phyloP scores from a whole-genome alignment of 1,140 invertebrate species.

The Pogonomyrmex barbatus region DNA sequence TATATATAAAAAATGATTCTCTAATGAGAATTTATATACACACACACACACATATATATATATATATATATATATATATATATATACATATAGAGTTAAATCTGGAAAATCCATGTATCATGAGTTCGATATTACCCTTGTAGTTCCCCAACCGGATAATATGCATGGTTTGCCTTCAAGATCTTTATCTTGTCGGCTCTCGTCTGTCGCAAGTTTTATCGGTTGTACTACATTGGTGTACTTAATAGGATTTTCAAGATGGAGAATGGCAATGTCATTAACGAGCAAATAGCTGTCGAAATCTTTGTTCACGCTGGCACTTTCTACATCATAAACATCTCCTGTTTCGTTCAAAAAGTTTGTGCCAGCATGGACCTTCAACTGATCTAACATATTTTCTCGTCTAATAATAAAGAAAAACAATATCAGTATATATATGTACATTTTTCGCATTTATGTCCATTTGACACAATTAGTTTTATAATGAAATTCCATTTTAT shows the following conservation, averaged over 20 bases:
- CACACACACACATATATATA: no score
- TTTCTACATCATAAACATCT: slow-evolving; percentile 57
- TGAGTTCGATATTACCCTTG: slow-evolving; percentile 3
- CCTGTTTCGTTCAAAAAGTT: slow-evolving; percentile 23
- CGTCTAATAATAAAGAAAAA: not conserved
- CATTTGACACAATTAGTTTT: not conserved
- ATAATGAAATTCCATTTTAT: not conserved
- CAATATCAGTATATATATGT: no score
- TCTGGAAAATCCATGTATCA: not conserved
- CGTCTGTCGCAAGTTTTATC: not conserved
- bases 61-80: no score
- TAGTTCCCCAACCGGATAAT: slow-evolving; percentile 83
- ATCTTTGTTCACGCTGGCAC: slow-evolving; percentile 75
- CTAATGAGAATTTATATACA: no score
- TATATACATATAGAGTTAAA: not conserved
- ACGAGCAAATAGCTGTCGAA: slow-evolving; percentile 56
- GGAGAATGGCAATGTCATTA: slow-evolving; percentile 84
- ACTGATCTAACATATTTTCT: rapidly evolving
- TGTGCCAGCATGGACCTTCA: slow-evolving; percentile 41
- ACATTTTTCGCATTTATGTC: not conserved
- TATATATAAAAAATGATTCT: no score
- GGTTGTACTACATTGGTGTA: slow-evolving; percentile 72
- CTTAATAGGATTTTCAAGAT: slow-evolving; percentile 69
- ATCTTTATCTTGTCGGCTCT: no score
- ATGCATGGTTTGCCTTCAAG: not conserved